phyloP scores from a whole-genome alignment of 1,140 invertebrate genomes.

The Eulimnadia texana region DNA sequence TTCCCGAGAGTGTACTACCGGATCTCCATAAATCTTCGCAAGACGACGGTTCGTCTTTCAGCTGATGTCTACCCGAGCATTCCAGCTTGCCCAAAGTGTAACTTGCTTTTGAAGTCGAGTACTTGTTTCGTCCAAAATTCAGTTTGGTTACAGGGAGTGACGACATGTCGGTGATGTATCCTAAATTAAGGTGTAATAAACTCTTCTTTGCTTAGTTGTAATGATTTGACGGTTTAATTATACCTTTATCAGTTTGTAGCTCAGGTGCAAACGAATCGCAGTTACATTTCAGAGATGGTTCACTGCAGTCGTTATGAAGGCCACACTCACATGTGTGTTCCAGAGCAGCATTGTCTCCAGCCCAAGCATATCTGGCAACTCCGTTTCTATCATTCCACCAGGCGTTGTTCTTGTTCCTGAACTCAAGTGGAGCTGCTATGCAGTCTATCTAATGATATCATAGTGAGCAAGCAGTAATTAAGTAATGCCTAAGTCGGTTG shows the following conservation, averaged over 20 bases:
- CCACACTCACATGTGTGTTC: conserved; percentile 3
- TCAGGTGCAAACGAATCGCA: conserved; percentile 1
- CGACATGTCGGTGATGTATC: not conserved
- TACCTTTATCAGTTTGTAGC: not conserved
- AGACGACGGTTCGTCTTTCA: not conserved
- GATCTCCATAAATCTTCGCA: not conserved
- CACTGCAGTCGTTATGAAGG: not conserved
- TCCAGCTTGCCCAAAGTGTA: not conserved
- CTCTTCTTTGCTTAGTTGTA: no score
- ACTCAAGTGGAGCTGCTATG: not conserved
- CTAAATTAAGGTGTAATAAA: not conserved
- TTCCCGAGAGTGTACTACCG: not conserved
- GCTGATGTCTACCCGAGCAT: not conserved
- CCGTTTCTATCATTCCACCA: conserved; percentile 7
- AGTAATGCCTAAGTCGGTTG: no score
- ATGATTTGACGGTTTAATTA: no score
- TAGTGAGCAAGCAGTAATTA: no score
- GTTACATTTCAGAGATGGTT: not conserved
- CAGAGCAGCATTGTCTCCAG: not conserved
- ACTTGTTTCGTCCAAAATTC: not conserved
- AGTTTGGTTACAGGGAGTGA: not conserved
- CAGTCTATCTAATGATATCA: conserved; percentile 5
- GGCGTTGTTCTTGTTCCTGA: not conserved
- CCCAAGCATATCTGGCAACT: not conserved
- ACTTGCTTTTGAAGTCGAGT: not conserved